phyloP scores from a whole-genome alignment of 2,888 invertebrate genomes.

The Luffia ferchaultella region DNA sequence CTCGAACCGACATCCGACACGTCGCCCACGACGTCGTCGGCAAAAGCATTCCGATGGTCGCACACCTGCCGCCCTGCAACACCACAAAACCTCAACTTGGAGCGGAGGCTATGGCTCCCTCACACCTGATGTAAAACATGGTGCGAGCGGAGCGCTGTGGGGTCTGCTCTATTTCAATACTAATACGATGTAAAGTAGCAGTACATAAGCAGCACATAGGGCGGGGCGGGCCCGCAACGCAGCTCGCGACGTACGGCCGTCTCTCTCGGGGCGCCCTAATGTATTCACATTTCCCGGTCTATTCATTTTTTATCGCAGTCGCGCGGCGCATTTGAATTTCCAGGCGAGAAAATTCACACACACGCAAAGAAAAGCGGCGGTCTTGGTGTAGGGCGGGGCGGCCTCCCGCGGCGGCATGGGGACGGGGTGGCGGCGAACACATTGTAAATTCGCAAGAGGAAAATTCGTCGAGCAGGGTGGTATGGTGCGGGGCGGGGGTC shows the following conservation, averaged over 20 bases:
- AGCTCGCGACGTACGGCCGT: conserved; percentile 25
- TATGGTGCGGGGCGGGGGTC: not conserved
- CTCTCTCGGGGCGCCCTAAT: conserved; percentile 34
- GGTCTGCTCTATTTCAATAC: conserved; percentile 43
- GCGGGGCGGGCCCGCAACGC: conserved; percentile 27
- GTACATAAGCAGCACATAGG: conserved; percentile 9
- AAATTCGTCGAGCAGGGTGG: not conserved
- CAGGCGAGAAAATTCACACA: conserved; percentile 61
- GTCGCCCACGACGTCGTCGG: no score
- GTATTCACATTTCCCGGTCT: conserved; percentile 59
- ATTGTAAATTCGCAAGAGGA: conserved; percentile 5
- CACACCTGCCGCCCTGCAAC: no score
- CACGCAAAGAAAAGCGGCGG: conserved; percentile 29
- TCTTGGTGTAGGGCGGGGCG: conserved; percentile 1
- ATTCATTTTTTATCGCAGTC: conserved; percentile 65
- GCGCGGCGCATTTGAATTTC: conserved; percentile 64
- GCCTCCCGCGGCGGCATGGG: not conserved
- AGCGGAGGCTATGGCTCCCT: no score
- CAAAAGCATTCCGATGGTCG: no score
- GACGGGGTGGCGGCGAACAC: not conserved
- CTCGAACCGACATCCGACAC: no score
- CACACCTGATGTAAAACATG: no score
- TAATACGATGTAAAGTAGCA: conserved; percentile 20
- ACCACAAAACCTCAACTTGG: no score
- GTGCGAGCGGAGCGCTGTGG: no score